Percentiles rank a stretch among this genome's conserved stretches.
These are phyloP conservation scores for Acestrorhynchus altus DNA, from an alignment of 2,797 vertebrate genomes.

Conservation along the genomic window DNA sequence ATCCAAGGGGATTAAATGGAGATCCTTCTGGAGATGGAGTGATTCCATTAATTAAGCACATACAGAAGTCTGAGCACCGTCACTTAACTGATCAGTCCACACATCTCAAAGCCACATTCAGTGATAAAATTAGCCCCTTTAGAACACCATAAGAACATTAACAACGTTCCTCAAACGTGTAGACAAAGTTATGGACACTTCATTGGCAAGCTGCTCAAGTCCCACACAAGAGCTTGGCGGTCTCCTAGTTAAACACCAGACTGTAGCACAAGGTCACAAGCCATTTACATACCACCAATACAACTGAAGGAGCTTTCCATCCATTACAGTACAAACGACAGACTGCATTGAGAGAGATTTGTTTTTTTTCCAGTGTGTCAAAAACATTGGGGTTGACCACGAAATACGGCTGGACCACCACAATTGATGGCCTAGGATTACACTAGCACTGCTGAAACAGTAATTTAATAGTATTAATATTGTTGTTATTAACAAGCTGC, in stretches of 20 bases:
- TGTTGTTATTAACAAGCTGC: background rate
- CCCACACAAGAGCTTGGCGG: constrained; percentile 1
- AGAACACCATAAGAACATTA: constrained; percentile 11
- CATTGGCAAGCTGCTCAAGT: constrained; percentile 13
- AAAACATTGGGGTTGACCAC: background rate
- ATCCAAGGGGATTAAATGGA: background rate
- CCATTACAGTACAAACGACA: background rate
- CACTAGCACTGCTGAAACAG: background rate
- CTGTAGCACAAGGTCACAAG: constrained; percentile 18
- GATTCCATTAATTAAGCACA: background rate
- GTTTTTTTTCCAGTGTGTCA: background rate
- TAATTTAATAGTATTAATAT: background rate
- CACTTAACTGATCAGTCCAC: background rate
- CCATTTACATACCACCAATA: constrained; percentile 23
- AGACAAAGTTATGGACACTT: constrained; percentile 31
- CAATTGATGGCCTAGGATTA: background rate
- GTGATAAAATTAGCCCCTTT: constrained; percentile 24
- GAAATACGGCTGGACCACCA: background rate
- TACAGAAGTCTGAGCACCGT: constrained; percentile 2
- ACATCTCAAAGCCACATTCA: constrained; percentile 36
- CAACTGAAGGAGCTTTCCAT: constrained; percentile 3
- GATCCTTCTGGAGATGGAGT: no score
- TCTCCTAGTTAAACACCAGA: background rate
- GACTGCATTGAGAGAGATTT: background rate
- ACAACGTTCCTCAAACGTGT: constrained; percentile 17